These are phyloP conservation scores for Mylabris sibirica DNA, from an alignment of 2,888 invertebrate genomes.

Conservation along the genomic window DNA sequence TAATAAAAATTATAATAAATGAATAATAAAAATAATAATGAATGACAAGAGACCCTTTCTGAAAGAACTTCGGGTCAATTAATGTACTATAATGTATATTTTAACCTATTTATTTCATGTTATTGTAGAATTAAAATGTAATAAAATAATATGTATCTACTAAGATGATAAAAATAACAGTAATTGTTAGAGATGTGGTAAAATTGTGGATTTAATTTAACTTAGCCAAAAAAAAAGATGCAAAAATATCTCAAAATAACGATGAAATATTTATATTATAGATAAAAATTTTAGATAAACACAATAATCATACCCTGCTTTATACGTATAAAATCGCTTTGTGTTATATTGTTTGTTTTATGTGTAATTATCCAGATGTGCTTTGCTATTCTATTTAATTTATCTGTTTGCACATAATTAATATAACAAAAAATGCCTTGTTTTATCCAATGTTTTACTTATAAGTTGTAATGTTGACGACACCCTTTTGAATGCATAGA, in stretches of 20 bases:
- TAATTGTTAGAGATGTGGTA: slow-evolving; percentile 33
- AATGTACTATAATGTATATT: slow-evolving; percentile 33
- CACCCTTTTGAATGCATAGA: slow-evolving; percentile 32
- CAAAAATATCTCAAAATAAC: background rate
- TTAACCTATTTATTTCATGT: slow-evolving; percentile 32
- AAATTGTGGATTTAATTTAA: slow-evolving; percentile 22
- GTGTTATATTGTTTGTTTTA: slow-evolving; percentile 17
- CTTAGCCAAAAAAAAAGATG: slow-evolving; percentile 29
- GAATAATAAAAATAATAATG: background rate
- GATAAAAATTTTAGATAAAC: slow-evolving; percentile 30
- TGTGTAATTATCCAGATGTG: slow-evolving; percentile 29
- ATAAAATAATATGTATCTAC: too few relatives aligned
- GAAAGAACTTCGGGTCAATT: slow-evolving; percentile 28
- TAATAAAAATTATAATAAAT: too few relatives aligned
- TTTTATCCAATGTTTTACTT: slow-evolving; percentile 20
- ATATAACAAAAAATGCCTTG: slow-evolving; percentile 2
- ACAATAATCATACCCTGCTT: slow-evolving; percentile 34
- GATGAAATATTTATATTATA: slow-evolving; percentile 1
- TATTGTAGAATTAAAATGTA: slow-evolving; percentile 28
- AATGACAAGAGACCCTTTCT: slow-evolving; percentile 19
- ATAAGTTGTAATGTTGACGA: slow-evolving; percentile 31
- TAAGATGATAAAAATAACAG: slow-evolving; percentile 20
- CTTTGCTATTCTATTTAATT: slow-evolving; percentile 25
- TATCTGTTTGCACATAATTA: background rate
- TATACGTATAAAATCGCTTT: slow-evolving; percentile 32